Base-by-base conservation (phyloP, 1,140 invertebrate genomes). In the Magallana gigas region DNA sequence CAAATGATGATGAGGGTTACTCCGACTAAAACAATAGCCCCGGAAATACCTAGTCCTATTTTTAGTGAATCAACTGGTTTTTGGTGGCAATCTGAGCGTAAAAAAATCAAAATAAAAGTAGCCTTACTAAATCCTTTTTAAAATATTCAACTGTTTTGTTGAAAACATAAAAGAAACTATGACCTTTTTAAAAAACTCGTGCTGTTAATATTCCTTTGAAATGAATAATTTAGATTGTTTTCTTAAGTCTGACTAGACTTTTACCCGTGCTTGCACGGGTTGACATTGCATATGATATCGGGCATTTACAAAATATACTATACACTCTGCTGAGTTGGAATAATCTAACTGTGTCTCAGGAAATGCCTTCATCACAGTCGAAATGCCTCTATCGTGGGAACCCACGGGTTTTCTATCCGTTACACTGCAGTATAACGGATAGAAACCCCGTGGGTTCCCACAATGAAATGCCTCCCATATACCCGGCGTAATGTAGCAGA, bases 1-100 rank as follows among this genome's bases (percentile, higher is more conserved):
- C 98, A 99, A 60, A 99, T 95, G 85, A 99, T 95, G 16, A 99
- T 95, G 56, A 99, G 95, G 29, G 98, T 96, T 83, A 99, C 93
- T 3, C 98, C 98, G 89, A 98, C 95, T 1, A 88, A 23, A 8
- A 88, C 85, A 7, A 88, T 83, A n/a, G 87, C 87, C 2, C 84
- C 87, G 36, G 64, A 71, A 4, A 85, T 36, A 36, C 80, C 23
- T 8, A 23, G 8, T 76, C 68, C 84, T 59, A 86, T 48, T 8
- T 48, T 60, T 18, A 81, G 36, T 12, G 85, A 60, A 82, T 88
- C 80, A 9, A 71, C 56, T 76, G 84, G 84, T 16, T 64, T 64
- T 1, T 80, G 81, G 0, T 80, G 85, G 9, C 81, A 88, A 3
- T n/a, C 87, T 88, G 11, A 16, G 48, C 16, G 29, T 57, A 64